phyloP scores from a whole-genome alignment of 2,888 invertebrate genomes.

The Cephus pulcher region DNA sequence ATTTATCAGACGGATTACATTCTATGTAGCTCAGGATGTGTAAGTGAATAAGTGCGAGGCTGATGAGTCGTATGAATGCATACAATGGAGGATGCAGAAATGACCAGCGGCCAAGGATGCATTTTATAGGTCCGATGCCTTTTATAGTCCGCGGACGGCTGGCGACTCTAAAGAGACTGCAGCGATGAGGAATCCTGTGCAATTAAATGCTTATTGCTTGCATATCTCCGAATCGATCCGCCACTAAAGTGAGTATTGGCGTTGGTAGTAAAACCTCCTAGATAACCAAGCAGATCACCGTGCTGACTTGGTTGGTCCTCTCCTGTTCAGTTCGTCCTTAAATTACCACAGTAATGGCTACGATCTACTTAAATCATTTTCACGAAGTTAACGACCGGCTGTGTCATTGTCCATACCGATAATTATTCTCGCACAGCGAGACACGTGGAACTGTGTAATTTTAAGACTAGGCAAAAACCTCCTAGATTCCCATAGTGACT shows the following conservation, averaged over 20 bases:
- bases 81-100: constrained; percentile 56
- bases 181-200: constrained; percentile 65
- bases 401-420: background rate
- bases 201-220: constrained; percentile 67
- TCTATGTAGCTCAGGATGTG: background rate
- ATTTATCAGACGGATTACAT: background rate
- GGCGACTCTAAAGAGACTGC: constrained; percentile 55
- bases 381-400: background rate
- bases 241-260: constrained; percentile 64
- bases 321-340: background rate
- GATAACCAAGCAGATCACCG: constrained; percentile 49
- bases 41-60: background rate
- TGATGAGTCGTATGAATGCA: constrained; percentile 37
- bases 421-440: background rate
- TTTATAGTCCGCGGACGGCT: constrained; percentile 61
- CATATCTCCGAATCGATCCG: constrained; percentile 66
- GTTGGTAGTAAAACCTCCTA: constrained; percentile 61
- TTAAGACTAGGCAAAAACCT: background rate
- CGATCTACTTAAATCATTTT: background rate
- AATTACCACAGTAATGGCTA: background rate
- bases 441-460: background rate
- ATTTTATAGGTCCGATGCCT: constrained; percentile 66
- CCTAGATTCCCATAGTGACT: background rate
- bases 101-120: constrained; percentile 64
- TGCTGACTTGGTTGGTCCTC: background rate